Evolutionary conservation across 2,797 vertebrate genomes (phyloP).

Genomic region (Glossophaga mutica): DNA sequence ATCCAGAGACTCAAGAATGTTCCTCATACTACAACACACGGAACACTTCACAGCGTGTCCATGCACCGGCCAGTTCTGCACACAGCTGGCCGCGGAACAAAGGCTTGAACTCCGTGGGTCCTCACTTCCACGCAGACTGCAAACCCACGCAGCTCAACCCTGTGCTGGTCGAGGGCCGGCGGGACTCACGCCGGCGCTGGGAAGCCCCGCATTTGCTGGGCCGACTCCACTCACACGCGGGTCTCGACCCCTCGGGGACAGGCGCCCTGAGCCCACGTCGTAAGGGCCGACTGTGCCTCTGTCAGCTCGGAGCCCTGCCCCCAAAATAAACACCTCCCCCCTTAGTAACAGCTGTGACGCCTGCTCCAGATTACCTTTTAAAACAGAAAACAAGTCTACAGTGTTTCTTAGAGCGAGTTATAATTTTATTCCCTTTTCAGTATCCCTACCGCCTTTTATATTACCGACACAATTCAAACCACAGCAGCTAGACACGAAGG

Average conservation of each 20-base stretch:
- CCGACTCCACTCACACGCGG: fast-evolving
- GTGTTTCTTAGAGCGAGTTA: not conserved
- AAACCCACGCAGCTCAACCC: not conserved
- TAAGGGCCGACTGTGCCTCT: not conserved
- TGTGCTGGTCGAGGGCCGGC: not conserved
- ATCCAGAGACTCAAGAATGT: not conserved
- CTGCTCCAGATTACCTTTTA: not conserved
- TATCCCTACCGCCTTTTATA: not conserved
- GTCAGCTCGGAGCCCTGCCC: not conserved
- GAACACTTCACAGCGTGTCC: not conserved
- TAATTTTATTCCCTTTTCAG: not conserved
- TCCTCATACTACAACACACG: not conserved
- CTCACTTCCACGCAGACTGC: fast-evolving
- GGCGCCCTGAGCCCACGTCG: no score
- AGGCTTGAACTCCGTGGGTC: fast-evolving
- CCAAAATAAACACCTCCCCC: not conserved
- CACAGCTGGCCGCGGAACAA: fast-evolving
- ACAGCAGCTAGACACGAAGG: not conserved
- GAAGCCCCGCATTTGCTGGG: fast-evolving
- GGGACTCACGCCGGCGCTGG: not conserved
- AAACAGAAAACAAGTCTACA: not conserved
- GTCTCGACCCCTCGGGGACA: fast-evolving
- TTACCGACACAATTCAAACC: not conserved
- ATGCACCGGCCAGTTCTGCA: not conserved
- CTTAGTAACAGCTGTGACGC: not conserved